phyloP scores from a whole-genome alignment of 2,113 vertebrate genomes.

The Ptychochromis oligacanthus region DNA sequence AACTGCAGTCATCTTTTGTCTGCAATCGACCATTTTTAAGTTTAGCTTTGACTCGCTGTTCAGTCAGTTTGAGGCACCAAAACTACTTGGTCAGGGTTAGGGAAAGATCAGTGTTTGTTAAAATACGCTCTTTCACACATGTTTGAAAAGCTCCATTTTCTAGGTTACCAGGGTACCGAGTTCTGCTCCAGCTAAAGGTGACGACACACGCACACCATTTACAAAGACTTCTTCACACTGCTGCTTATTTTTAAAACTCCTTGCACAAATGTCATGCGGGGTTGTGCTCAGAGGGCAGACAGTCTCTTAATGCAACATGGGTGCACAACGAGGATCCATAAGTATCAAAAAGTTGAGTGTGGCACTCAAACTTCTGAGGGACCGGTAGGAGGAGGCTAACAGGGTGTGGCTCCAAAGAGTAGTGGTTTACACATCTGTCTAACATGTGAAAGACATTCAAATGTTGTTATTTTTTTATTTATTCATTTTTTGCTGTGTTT shows the following conservation, averaged over 20 bases:
- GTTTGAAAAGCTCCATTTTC: neutral
- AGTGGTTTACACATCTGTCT: neutral
- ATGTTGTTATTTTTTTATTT: too few species aligned
- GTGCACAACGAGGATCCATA: neutral
- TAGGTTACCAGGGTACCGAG: neutral
- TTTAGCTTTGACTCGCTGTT: too few species aligned
- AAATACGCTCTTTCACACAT: neutral
- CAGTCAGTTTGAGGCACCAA: neutral
- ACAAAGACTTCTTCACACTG: neutral
- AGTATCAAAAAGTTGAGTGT: neutral
- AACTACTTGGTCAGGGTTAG: neutral
- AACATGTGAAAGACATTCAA: too few species aligned
- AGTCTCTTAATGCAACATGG: neutral
- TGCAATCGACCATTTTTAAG: too few species aligned
- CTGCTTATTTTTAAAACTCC: neutral
- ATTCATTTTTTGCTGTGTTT: too few species aligned
- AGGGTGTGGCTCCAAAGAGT: neutral
- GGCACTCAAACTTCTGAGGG: neutral
- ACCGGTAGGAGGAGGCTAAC: neutral
- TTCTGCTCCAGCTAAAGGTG: neutral
- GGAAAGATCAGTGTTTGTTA: neutral
- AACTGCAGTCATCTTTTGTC: too few species aligned
- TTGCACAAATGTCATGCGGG: neutral
- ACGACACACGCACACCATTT: neutral
- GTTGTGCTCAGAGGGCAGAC: neutral